Evolutionary conservation across 2,113 vertebrate genomes (phyloP).

Genomic region (Hippocampus abdominalis): DNA sequence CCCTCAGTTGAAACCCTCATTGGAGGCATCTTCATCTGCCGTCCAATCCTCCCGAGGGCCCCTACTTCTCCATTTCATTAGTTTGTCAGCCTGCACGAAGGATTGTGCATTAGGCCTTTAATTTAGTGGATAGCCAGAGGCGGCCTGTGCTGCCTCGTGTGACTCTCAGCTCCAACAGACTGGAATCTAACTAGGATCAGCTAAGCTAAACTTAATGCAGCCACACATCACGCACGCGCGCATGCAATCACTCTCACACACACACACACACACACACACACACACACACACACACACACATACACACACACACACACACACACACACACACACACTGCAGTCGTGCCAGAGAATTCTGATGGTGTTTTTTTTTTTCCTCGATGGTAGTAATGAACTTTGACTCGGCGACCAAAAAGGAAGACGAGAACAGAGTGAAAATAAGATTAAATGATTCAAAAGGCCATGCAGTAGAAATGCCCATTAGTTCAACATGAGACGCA

Average conservation of each 20-base stretch:
- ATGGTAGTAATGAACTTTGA: constrained; percentile 7
- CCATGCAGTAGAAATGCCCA: background rate
- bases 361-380: constrained; percentile 16
- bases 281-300: background rate
- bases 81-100: constrained; percentile 81
- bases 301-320: constrained; percentile 19
- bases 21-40: constrained; percentile 78
- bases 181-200: constrained; percentile 79
- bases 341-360: constrained; percentile 13
- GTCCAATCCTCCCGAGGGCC: constrained; percentile 72
- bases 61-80: constrained; percentile 84
- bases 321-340: constrained; percentile 7
- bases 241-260: constrained; percentile 13
- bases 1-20: constrained; percentile 70
- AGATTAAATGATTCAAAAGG: constrained; percentile 4
- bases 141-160: constrained; percentile 71
- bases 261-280: constrained; percentile 4
- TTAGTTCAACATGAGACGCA: background rate
- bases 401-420: background rate
- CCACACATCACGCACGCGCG: background rate
- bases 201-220: constrained; percentile 63
- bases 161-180: constrained; percentile 72
- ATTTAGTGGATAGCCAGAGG: constrained; percentile 88
- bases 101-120: constrained; percentile 87
- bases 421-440: constrained; percentile 4